phyloP scores from a whole-genome alignment of 2,888 invertebrate genomes.

The Dryobotodes eremita region DNA sequence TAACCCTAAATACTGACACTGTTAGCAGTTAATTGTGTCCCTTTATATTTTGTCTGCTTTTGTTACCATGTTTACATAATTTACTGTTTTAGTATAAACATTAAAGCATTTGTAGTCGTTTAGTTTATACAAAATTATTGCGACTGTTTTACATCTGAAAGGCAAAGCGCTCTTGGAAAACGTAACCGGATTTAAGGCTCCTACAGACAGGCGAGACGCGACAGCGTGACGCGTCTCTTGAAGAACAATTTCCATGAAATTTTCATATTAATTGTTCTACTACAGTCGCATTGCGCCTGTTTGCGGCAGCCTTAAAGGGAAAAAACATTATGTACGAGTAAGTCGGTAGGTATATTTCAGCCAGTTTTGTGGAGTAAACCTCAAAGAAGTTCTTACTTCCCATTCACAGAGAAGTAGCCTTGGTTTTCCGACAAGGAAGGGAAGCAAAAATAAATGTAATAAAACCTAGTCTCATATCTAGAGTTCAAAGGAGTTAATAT shows the following conservation, averaged over 20 bases:
- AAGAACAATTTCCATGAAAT: too few species aligned
- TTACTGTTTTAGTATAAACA: conserved; percentile 46
- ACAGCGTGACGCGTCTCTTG: too few species aligned
- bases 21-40: conserved; percentile 60
- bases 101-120: conserved; percentile 60
- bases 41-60: conserved; percentile 57
- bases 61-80: conserved; percentile 59
- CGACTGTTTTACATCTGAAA: conserved; percentile 35
- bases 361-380: conserved; percentile 10
- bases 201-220: too few species aligned
- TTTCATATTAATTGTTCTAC: too few species aligned
- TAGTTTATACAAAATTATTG: conserved; percentile 52
- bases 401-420: not conserved
- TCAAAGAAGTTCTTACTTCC: conserved; percentile 33
- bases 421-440: conserved; percentile 18
- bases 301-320: not conserved
- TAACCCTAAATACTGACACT: conserved; percentile 62
- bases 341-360: not conserved
- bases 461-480: conserved; percentile 58
- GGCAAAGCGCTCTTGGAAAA: conserved; percentile 19
- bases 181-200: not conserved
- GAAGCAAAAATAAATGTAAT: conserved; percentile 45
- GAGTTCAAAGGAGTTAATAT: conserved; percentile 63
- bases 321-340: not conserved
- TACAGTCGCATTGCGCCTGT: too few species aligned